A percentile compares a stretch with the other conserved stretches of the same genome.
These are phyloP conservation scores for Nomada fabriciana DNA, from an alignment of 2,888 invertebrate genomes.

Conservation along the genomic window DNA sequence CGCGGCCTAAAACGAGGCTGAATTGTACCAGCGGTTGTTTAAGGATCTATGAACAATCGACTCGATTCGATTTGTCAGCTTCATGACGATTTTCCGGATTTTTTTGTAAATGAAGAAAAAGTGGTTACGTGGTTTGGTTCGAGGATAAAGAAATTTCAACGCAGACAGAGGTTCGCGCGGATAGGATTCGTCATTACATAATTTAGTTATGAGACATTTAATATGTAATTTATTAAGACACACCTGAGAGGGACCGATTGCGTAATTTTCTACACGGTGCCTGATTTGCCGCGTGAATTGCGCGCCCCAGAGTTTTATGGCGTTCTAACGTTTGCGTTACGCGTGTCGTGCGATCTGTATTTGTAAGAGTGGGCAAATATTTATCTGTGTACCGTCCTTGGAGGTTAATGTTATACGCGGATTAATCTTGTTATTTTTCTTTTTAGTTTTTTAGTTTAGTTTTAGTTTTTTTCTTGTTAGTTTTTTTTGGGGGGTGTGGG, in stretches of 20 bases:
- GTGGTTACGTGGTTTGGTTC: background rate
- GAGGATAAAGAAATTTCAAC: background rate
- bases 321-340: conserved; percentile 29
- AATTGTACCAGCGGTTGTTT: conserved; percentile 39
- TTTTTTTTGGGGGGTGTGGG: background rate
- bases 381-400: too few species aligned
- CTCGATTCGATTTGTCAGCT: background rate
- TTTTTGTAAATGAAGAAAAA: background rate
- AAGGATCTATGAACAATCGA: conserved; percentile 26
- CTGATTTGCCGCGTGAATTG: conserved; percentile 44
- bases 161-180: background rate
- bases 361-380: background rate
- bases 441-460: too few species aligned
- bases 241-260: conserved; percentile 26
- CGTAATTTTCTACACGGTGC: conserved; percentile 36
- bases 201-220: conserved; percentile 54
- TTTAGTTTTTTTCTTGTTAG: too few species aligned
- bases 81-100: background rate
- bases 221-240: conserved; percentile 56
- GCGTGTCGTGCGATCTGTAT: background rate
- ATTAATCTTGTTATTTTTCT: background rate
- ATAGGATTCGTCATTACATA: conserved; percentile 36
- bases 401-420: too few species aligned
- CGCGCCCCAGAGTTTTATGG: conserved; percentile 3
- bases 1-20: conserved; percentile 14